These are phyloP conservation scores for Andricus grossulariae DNA, from an alignment of 1,140 invertebrate species.

Conservation along the genomic window DNA sequence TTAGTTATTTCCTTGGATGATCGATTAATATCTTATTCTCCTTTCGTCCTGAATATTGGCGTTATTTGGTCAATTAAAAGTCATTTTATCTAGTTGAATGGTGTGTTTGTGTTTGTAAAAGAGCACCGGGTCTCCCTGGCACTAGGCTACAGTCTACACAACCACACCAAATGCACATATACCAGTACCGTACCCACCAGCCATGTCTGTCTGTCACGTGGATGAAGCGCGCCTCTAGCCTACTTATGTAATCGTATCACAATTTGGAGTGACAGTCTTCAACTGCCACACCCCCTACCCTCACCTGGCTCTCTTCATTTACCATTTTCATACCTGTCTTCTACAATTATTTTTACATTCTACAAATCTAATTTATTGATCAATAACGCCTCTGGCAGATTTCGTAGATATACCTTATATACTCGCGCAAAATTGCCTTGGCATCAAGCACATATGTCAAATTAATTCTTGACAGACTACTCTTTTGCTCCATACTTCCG, in stretches of 20 bases:
- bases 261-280: constrained; percentile 46
- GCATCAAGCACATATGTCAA: no score
- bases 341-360: neutral
- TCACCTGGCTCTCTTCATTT: neutral
- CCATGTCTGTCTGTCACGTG: constrained; percentile 61
- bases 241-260: constrained; percentile 65
- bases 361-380: no score
- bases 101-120: neutral
- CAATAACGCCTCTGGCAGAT: no score
- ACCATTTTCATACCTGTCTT: no score
- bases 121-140: neutral
- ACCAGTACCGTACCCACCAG: neutral
- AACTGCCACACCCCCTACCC: constrained; percentile 65
- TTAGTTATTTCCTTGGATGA: neutral
- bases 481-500: no score
- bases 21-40: neutral
- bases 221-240: constrained; percentile 58
- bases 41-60: no score
- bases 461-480: no score
- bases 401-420: no score
- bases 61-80: neutral
- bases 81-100: neutral
- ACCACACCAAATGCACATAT: no score
- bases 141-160: no score
- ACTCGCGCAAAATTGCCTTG: no score